phyloP scores from a whole-genome alignment of 2,888 invertebrate species.

The Eubasilissa splendida region DNA sequence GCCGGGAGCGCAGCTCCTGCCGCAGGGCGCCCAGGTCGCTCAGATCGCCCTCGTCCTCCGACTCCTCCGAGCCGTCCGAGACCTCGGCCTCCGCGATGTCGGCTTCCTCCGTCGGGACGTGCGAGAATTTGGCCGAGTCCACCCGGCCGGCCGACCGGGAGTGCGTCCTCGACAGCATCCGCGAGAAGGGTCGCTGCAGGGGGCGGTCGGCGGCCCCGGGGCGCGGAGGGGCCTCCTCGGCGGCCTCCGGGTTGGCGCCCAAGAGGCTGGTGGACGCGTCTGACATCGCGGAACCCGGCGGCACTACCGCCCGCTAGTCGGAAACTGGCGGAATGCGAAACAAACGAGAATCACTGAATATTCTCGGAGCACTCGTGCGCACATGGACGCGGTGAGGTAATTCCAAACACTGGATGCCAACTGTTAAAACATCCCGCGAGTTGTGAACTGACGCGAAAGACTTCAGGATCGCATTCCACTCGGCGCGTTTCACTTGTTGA shows the following conservation, averaged over 20 bases:
- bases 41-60: slow-evolving; percentile 50
- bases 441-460: slow-evolving; percentile 10
- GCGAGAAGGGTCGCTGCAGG: slow-evolving; percentile 45
- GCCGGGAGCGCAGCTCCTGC: slow-evolving; percentile 44
- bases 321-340: background rate
- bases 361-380: slow-evolving; percentile 4
- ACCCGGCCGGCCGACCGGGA: slow-evolving; percentile 49
- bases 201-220: slow-evolving; percentile 45
- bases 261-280: slow-evolving; percentile 54
- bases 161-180: slow-evolving; percentile 48
- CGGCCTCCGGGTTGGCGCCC: slow-evolving; percentile 33
- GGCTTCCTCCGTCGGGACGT: slow-evolving; percentile 49
- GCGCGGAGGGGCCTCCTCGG: slow-evolving; percentile 28
- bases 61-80: slow-evolving; percentile 2
- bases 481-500: slow-evolving; percentile 33
- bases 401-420: slow-evolving; percentile 9
- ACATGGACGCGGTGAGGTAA: slow-evolving; percentile 2
- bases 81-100: slow-evolving; percentile 11
- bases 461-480: slow-evolving; percentile 26
- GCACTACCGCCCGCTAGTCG: background rate
- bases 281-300: slow-evolving; percentile 45
- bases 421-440: background rate
- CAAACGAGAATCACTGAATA: slow-evolving; percentile 11
- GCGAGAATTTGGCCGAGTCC: slow-evolving; percentile 50
- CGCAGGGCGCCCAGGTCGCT: slow-evolving; percentile 53